Base-by-base conservation (phyloP, 2,113 vertebrate genomes). In the Falco punctatus region DNA sequence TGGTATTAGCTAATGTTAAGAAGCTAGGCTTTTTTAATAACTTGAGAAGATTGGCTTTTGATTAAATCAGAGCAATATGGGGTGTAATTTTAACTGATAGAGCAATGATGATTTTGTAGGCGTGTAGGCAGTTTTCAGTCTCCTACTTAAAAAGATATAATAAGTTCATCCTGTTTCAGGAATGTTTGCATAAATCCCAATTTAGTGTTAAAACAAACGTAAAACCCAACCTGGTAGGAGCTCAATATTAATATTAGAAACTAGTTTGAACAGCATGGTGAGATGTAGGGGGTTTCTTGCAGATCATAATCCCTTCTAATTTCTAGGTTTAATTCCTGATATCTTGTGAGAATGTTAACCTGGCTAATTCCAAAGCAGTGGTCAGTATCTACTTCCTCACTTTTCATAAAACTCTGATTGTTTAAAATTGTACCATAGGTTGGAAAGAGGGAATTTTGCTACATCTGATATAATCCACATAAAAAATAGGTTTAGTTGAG, bases 71-170 rank as follows among this genome's bases (percentile, higher is more conserved):
- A 75, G 19, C 52, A 75, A 55, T 81, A 55, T 20, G 35, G 48
- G n/a, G 57, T 67, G 22, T 70, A 88, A 66, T 90, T 94, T 91
- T 74, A 96, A 82, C 67, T 90, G 81, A 57, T 73, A 48, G 67
- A 95, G 55, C 18, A 15, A 30, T 74, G 26, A 62, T 74, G n/a
- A 59, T 96, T 93, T 91, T 49, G 24, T 91, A 73, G 54, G 44
- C 1, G 1, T 40, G 73, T 44, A 88, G 54, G 30, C 33, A 87
- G 40, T 92, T 87, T 91, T 85, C 44, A 80, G 0, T 87, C 35
- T 92, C 78, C 42, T 80, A 42, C 66, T 95, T 88, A n/a, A 75
- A 88, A 88, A 85, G 11, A 49, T 54, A 6, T 2, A 72, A 51
- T 27, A 74, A 38, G 6, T 91, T 64, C 8, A 57, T 78, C 58